Evolutionary conservation across 2,888 invertebrate genomes (phyloP).

Genomic region (Ceratothoa steindachneri): DNA sequence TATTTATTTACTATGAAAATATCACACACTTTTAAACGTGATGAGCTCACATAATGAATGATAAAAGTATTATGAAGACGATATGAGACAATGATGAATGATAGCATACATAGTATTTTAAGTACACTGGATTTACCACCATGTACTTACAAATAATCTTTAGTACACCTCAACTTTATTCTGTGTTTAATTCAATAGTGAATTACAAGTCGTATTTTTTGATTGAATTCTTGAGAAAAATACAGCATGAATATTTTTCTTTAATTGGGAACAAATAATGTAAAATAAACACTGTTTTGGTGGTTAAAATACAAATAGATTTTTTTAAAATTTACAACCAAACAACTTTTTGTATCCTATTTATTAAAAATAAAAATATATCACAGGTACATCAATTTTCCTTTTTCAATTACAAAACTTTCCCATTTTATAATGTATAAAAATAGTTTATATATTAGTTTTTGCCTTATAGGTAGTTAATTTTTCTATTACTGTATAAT

Average conservation of each 20-base stretch:
- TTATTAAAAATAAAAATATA: background rate
- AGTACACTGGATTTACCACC: background rate
- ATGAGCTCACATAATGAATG: constrained; percentile 6
- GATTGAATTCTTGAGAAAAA: background rate
- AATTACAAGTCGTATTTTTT: background rate
- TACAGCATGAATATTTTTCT: no score
- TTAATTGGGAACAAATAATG: background rate
- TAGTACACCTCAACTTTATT: background rate
- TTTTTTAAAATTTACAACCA: background rate
- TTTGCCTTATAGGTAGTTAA: background rate
- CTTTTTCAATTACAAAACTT: background rate
- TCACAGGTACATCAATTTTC: background rate
- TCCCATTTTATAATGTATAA: background rate
- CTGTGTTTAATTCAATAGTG: background rate
- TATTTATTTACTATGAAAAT: constrained; percentile 13
- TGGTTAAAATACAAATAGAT: background rate
- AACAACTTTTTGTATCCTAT: background rate
- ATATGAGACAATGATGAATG: constrained; percentile 6
- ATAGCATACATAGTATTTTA: background rate
- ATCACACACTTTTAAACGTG: constrained; percentile 12
- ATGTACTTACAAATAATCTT: background rate
- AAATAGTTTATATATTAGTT: background rate
- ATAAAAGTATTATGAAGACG: background rate
- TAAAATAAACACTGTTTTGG: background rate
- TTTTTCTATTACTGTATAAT: background rate